These are phyloP conservation scores for Strix occidentalis DNA, from an alignment of 2,797 vertebrate genomes.

Conservation along the genomic window DNA sequence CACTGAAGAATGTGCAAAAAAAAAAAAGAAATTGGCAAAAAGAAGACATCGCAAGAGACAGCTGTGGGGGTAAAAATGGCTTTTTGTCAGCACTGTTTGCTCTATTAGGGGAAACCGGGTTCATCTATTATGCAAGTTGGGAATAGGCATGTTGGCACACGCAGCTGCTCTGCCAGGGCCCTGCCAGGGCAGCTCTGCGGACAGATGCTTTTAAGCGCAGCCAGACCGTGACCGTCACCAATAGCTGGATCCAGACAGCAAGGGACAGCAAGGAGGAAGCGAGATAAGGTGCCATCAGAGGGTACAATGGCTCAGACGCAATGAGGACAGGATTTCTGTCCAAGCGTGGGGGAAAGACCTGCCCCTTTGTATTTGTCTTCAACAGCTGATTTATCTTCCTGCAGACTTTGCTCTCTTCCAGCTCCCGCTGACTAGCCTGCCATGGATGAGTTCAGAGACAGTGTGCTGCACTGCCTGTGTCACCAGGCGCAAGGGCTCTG, in stretches of 20 bases:
- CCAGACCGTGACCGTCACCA: not conserved
- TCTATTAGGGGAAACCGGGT: not conserved
- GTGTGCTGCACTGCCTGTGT: accelerated
- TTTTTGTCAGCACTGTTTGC: slow-evolving; percentile 14
- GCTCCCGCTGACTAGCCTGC: accelerated
- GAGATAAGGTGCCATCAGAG: slow-evolving; percentile 27
- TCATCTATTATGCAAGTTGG: not conserved
- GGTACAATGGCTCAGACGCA: not conserved
- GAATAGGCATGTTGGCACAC: not conserved
- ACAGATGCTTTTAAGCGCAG: not conserved
- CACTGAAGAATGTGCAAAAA: not conserved
- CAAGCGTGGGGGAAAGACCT: not conserved
- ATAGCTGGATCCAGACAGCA: not conserved
- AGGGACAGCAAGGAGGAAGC: not conserved
- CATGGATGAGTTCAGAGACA: not conserved
- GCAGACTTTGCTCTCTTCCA: not conserved
- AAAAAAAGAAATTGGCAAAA: not conserved
- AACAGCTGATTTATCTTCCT: slow-evolving; percentile 29
- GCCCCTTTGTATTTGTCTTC: not conserved
- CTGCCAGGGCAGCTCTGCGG: not conserved
- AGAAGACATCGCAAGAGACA: not conserved
- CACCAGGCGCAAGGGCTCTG: not conserved
- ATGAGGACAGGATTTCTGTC: not conserved
- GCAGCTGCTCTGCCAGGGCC: not conserved
- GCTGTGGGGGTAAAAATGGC: slow-evolving; percentile 11